Percentiles rank a stretch among this genome's conserved stretches.
These are phyloP conservation scores for Nomada goodeniana DNA, from an alignment of 2,888 invertebrate species.

Conservation along the genomic window DNA sequence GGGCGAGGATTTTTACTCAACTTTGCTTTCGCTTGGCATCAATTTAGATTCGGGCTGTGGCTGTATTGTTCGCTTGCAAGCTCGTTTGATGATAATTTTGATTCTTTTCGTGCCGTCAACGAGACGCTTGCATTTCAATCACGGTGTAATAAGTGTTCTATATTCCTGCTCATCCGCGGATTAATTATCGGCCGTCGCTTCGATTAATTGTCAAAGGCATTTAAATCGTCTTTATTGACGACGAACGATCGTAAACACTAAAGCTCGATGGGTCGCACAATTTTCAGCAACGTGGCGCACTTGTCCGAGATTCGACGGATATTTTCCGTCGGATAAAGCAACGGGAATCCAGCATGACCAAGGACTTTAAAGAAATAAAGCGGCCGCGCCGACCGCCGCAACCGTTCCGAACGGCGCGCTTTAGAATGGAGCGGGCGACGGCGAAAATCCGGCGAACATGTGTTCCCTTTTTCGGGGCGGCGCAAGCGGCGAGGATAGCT, in stretches of 20 bases:
- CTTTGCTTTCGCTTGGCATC: not conserved
- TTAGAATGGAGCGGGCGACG: not conserved
- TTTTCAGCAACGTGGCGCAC: not conserved
- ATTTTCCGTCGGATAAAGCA: not conserved
- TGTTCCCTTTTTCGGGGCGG: conserved; percentile 14
- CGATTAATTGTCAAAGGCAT: conserved; percentile 24
- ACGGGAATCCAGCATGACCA: not conserved
- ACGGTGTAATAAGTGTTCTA: conserved; percentile 32
- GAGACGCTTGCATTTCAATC: conserved; percentile 10
- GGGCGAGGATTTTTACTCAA: not conserved
- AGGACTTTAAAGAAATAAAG: not conserved
- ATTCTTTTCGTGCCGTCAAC: not conserved
- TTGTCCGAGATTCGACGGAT: not conserved
- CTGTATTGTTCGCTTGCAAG: not conserved
- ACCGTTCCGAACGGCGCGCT: not conserved
- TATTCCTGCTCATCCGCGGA: not conserved
- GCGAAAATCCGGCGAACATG: conserved; percentile 27
- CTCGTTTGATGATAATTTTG: conserved; percentile 20
- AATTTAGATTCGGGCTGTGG: not conserved
- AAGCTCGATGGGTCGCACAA: not conserved
- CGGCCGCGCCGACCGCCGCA: too few relatives aligned
- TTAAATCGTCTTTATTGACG: conserved; percentile 14
- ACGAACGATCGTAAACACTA: not conserved
- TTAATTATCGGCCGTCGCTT: not conserved
- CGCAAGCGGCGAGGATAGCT: conserved; percentile 23